Evolutionary conservation across 2,888 invertebrate species (phyloP).

Genomic region (Orchesella flavescens): DNA sequence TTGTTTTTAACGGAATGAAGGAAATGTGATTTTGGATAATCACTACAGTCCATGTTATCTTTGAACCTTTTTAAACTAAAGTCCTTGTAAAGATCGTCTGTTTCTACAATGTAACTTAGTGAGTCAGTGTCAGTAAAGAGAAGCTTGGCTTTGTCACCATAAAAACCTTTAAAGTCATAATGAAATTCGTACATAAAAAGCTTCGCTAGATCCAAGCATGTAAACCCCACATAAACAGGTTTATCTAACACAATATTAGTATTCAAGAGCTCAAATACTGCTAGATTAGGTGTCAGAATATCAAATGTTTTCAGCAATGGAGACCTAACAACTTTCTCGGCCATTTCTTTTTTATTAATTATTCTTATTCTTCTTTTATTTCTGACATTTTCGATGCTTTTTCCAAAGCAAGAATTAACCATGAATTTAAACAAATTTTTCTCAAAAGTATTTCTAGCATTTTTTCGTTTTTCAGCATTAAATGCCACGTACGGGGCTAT

Average conservation of each 20-base stretch:
- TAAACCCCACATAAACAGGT: slow-evolving; percentile 59
- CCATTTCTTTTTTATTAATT: neutral
- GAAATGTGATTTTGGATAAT: slow-evolving; percentile 47
- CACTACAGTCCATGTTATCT: slow-evolving; percentile 47
- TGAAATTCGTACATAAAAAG: slow-evolving; percentile 48
- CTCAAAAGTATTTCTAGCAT: slow-evolving; percentile 32
- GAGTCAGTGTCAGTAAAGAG: slow-evolving; percentile 59
- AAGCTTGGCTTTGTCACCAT: slow-evolving; percentile 25
- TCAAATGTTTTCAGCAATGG: slow-evolving; percentile 25
- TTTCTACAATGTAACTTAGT: slow-evolving; percentile 59
- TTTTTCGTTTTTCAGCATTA: slow-evolving; percentile 40
- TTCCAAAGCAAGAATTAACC: slow-evolving; percentile 49
- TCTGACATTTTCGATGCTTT: slow-evolving; percentile 44
- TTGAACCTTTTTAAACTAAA: neutral
- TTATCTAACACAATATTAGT: slow-evolving; percentile 16
- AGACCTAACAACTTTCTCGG: neutral
- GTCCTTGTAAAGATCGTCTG: slow-evolving; percentile 37
- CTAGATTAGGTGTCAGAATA: slow-evolving; percentile 14
- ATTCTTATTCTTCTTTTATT: slow-evolving; percentile 28
- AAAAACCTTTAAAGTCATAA: slow-evolving; percentile 45
- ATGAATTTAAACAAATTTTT: slow-evolving; percentile 59
- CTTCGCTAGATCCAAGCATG: slow-evolving; percentile 43
- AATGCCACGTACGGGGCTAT: slow-evolving; percentile 32
- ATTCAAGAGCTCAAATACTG: slow-evolving; percentile 25
- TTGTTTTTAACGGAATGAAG: slow-evolving; percentile 60